Evolutionary conservation across 2,888 invertebrate species (phyloP).

Genomic region (Drosophila nr. perissopoda): DNA sequence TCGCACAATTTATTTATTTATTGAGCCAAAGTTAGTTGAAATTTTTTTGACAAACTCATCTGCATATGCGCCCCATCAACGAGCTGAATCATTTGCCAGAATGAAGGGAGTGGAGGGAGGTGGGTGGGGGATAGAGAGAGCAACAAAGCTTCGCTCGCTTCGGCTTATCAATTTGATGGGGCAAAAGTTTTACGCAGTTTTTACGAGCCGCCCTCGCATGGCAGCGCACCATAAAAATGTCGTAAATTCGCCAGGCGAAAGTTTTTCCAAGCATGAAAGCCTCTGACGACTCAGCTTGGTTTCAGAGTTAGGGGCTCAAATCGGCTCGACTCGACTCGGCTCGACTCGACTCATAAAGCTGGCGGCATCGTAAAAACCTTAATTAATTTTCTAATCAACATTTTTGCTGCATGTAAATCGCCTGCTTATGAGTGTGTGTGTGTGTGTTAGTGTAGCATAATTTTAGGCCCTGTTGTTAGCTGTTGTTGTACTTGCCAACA

Average conservation of each 20-base stretch:
- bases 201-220: conserved; percentile 75
- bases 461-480: conserved; percentile 45
- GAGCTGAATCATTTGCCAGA: conserved; percentile 27
- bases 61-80: conserved; percentile 64
- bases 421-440: conserved; percentile 58
- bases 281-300: conserved; percentile 38
- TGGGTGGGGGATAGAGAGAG: neutral
- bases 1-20: conserved; percentile 74
- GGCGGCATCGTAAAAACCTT: conserved; percentile 76
- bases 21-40: conserved; percentile 53
- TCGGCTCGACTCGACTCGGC: conserved; percentile 22
- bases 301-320: conserved; percentile 30
- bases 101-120: neutral
- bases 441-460: conserved; percentile 63
- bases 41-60: conserved; percentile 65
- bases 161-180: conserved; percentile 59
- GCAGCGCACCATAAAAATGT: conserved; percentile 82
- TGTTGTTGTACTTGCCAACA: conserved; percentile 29
- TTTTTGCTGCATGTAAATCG: conserved; percentile 79
- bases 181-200: conserved; percentile 73
- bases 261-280: conserved; percentile 60
- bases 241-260: conserved; percentile 80
- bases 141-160: conserved; percentile 4
- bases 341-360: conserved; percentile 54
- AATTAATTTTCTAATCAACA: conserved; percentile 80